Conservation (phyloP, 2,888 invertebrate genomes). For the Troides helena region DNA sequence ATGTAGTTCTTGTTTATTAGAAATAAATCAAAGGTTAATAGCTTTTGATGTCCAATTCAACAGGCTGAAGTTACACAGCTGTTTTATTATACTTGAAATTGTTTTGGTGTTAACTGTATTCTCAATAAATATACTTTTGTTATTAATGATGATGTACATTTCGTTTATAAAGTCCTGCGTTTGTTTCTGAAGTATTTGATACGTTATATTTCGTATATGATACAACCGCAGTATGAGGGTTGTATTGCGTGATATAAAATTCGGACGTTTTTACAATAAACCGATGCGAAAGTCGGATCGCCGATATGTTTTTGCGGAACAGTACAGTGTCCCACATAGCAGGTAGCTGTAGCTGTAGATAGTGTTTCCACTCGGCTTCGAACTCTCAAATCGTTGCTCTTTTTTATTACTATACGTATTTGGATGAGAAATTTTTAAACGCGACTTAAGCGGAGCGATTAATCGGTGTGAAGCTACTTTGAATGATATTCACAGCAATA, state of each 20-base stretch:
- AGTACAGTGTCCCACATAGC: conserved; percentile 13
- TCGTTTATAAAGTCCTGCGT: too few species aligned
- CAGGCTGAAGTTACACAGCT: too few species aligned
- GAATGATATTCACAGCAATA: too few species aligned
- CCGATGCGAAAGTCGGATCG: conserved; percentile 5
- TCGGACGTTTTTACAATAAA: conserved; percentile 8
- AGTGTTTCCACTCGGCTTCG: conserved; percentile 6
- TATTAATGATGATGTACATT: too few species aligned
- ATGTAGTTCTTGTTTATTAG: too few species aligned
- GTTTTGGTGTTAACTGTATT: neutral
- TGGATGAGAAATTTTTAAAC: neutral
- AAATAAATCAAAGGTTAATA: too few species aligned
- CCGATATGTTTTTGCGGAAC: conserved; percentile 18
- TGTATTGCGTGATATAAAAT: neutral
- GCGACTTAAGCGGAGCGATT: neutral
- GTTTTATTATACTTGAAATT: neutral
- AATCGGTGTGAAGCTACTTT: neutral
- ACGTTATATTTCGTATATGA: neutral
- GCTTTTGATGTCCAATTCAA: too few species aligned
- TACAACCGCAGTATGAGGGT: neutral
- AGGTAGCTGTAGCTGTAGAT: conserved; percentile 5
- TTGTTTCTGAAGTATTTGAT: neutral
- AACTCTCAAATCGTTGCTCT: neutral
- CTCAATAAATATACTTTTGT: too few species aligned
- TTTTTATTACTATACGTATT: neutral